phyloP scores from a whole-genome alignment of 2,888 invertebrate genomes.

The Caenorhabditis wallacei region DNA sequence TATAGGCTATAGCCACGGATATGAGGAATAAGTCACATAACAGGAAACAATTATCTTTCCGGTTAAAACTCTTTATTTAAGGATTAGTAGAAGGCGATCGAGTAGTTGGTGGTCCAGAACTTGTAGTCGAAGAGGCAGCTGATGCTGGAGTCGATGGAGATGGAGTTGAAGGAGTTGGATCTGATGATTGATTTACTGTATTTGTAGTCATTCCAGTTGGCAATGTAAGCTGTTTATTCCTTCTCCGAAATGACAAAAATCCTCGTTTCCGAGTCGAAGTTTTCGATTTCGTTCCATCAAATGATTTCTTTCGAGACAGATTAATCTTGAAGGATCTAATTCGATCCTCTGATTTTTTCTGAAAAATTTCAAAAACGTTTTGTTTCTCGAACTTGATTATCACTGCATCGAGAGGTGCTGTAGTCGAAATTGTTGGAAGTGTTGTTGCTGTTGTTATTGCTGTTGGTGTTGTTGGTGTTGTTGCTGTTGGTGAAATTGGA shows the following conservation, averaged over 20 bases:
- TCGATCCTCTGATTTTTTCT: conserved; percentile 16
- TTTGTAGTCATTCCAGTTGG: conserved; percentile 21
- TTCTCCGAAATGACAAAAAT: conserved; percentile 10
- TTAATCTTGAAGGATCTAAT: background rate
- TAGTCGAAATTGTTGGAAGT: too few relatives aligned
- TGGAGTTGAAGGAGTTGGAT: background rate
- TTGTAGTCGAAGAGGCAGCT: background rate
- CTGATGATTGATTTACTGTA: background rate
- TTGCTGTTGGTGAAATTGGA: background rate
- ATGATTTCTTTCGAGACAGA: conserved; percentile 7
- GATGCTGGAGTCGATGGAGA: background rate
- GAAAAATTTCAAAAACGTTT: background rate
- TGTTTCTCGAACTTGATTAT: background rate
- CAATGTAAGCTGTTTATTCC: background rate
- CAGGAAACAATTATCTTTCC: too few relatives aligned
- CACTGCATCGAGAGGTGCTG: background rate
- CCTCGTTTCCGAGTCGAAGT: background rate
- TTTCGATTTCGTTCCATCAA: conserved; percentile 9
- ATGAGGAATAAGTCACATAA: too few relatives aligned
- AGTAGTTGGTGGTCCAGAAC: background rate
- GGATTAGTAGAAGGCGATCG: too few relatives aligned
- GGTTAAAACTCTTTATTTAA: too few relatives aligned
- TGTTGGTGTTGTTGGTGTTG: background rate
- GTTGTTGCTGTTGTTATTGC: background rate
- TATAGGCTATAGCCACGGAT: too few relatives aligned